These are phyloP conservation scores for Caenorhabditis sinica DNA, from an alignment of 2,888 invertebrate species.

Conservation along the genomic window DNA sequence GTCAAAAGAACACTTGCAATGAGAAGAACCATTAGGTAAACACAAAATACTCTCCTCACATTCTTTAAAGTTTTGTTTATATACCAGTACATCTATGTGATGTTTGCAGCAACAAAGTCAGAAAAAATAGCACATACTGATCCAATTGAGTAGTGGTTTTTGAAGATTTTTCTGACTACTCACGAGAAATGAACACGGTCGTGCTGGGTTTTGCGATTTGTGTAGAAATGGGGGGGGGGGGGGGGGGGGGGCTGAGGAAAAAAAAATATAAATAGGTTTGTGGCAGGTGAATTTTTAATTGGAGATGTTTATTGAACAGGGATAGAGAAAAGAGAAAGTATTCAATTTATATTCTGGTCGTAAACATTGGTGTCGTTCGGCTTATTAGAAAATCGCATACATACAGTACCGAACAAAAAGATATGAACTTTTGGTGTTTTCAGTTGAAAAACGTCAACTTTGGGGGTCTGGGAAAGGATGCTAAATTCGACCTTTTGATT, in stretches of 20 bases:
- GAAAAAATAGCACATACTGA: not conserved
- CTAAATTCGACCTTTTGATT: no score
- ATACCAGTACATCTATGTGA: not conserved
- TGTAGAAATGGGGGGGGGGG: no score
- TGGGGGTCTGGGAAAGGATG: no score
- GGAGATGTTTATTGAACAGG: no score
- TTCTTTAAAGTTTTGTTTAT: not conserved
- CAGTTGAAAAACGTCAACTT: no score
- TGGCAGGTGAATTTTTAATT: not conserved
- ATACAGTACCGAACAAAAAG: no score
- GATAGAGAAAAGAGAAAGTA: no score
- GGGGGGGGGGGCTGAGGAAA: not conserved
- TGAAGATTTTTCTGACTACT: not conserved
- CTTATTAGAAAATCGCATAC: no score
- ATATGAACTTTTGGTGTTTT: no score
- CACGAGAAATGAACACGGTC: not conserved
- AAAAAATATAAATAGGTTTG: not conserved
- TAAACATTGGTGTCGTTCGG: no score
- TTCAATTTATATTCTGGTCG: no score
- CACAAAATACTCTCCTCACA: not conserved
- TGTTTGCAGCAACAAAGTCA: conserved; percentile 22
- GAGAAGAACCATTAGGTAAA: conserved; percentile 6
- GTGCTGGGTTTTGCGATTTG: conserved; percentile 9
- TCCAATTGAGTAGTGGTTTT: not conserved
- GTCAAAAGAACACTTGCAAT: not conserved